phyloP scores from a whole-genome alignment of 2,113 vertebrate species.

The Coregonus clupeaformis region DNA sequence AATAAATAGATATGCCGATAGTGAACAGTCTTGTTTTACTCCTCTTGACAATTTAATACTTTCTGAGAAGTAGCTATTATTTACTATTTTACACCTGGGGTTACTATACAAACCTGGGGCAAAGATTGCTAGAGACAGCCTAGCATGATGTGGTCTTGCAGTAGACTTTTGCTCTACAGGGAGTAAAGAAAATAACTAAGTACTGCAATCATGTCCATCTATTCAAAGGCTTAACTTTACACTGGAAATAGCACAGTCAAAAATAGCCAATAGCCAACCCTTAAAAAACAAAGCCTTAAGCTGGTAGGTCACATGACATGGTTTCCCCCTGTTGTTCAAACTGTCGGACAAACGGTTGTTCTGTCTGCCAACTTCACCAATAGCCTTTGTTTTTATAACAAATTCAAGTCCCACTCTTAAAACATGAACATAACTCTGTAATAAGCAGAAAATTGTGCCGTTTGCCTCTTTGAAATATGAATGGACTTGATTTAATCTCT shows the following conservation, averaged over 20 bases:
- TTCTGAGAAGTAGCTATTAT: no score
- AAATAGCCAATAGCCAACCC: not conserved
- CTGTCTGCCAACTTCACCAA: not conserved
- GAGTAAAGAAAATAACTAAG: not conserved
- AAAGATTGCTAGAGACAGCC: no score
- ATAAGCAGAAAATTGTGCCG: conserved; percentile 15
- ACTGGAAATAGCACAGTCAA: not conserved
- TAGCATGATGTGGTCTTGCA: not conserved
- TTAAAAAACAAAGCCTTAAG: no score
- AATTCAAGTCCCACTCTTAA: conserved; percentile 1
- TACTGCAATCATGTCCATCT: not conserved
- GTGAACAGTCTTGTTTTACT: no score
- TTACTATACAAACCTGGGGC: not conserved
- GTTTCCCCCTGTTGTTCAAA: no score
- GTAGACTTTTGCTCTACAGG: not conserved
- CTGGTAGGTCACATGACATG: no score
- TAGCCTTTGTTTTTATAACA: conserved; percentile 13
- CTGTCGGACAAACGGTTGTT: not conserved
- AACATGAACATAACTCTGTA: conserved; percentile 16
- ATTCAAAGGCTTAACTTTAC: not conserved
- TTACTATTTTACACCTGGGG: no score
- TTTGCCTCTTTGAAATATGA: conserved; percentile 31
- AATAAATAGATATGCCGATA: no score
- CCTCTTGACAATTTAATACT: no score
- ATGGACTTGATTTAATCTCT: conserved; percentile 41